These are phyloP conservation scores for Dinothrombium tinctorium DNA, from an alignment of 1,140 invertebrate genomes.

Conservation along the genomic window DNA sequence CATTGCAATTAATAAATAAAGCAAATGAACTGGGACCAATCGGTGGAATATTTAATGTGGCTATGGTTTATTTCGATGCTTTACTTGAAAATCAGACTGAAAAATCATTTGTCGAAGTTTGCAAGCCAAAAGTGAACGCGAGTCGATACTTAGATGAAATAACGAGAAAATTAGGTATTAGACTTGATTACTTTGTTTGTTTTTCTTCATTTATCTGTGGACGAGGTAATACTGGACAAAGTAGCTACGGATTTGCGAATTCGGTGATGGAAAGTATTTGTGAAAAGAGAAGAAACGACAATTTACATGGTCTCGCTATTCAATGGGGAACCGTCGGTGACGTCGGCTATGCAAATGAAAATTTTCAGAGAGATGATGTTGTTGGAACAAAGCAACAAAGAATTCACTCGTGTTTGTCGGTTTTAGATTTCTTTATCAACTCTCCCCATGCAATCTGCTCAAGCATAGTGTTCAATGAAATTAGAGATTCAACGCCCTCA, in stretches of 20 bases:
- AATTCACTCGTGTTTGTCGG: too few species aligned
- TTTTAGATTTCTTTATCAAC: too few species aligned
- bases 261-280: slow-evolving; percentile 71
- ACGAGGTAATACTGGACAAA: slow-evolving; percentile 75
- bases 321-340: slow-evolving; percentile 96
- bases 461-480: too few species aligned
- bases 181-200: slow-evolving; percentile 67
- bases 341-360: too few species aligned
- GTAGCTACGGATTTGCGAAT: slow-evolving; percentile 86
- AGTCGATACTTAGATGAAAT: slow-evolving; percentile 48
- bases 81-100: slow-evolving; percentile 65
- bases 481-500: too few species aligned
- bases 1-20: slow-evolving; percentile 23
- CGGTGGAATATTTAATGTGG: slow-evolving; percentile 66
- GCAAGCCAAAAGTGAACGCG: slow-evolving; percentile 32
- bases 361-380: too few species aligned
- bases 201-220: slow-evolving; percentile 89
- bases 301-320: slow-evolving; percentile 48
- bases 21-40: slow-evolving; percentile 34
- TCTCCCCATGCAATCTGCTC: too few species aligned
- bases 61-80: slow-evolving; percentile 45
- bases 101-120: slow-evolving; percentile 43
- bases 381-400: too few species aligned
- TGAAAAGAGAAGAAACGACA: slow-evolving; percentile 29
- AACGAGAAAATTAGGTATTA: slow-evolving; percentile 42